Percentiles rank a stretch among this genome's conserved stretches.
Evolutionary conservation across 2,113 vertebrate species (phyloP).

Genomic region (Brachirus orientalis): DNA sequence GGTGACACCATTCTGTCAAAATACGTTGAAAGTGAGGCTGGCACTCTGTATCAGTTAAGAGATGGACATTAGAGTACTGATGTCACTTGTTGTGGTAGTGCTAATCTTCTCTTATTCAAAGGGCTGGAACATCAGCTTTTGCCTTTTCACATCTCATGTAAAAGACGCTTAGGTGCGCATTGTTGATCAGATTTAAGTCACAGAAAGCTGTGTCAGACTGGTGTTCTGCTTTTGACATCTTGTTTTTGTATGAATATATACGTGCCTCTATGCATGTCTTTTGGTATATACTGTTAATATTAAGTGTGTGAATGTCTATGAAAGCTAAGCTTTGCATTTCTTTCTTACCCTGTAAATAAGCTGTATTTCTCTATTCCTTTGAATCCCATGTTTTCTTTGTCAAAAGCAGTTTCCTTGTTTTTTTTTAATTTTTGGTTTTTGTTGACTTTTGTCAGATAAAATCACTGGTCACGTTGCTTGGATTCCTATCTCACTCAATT

Average conservation of each 20-base stretch:
- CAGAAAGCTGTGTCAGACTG: conserved; percentile 46
- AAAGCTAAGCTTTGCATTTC: conserved; percentile 66
- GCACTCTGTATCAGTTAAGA: conserved; percentile 49
- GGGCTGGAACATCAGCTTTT: conserved; percentile 74
- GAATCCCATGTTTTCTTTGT: conserved; percentile 31
- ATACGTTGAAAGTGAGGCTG: conserved; percentile 46
- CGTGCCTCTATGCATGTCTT: conserved; percentile 78
- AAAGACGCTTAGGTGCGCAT: conserved; percentile 65
- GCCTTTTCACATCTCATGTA: conserved; percentile 73
- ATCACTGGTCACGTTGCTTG: conserved; percentile 36
- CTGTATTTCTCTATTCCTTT: conserved; percentile 36
- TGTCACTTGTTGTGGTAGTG: conserved; percentile 57
- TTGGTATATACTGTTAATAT: conserved; percentile 66
- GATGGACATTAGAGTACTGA: conserved; percentile 39
- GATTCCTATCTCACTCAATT: conserved; percentile 48
- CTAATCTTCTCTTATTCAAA: conserved; percentile 59
- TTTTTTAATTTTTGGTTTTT: conserved; percentile 10
- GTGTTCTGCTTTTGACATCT: conserved; percentile 62
- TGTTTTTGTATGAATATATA: conserved; percentile 65
- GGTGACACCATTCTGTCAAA: conserved; percentile 21
- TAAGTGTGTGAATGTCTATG: conserved; percentile 70
- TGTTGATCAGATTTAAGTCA: conserved; percentile 59
- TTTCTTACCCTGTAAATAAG: conserved; percentile 67
- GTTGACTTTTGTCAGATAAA: conserved; percentile 28
- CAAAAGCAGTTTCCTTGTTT: background rate